These are phyloP conservation scores for Antennarius striatus DNA, from an alignment of 2,113 vertebrate species.

Conservation along the genomic window DNA sequence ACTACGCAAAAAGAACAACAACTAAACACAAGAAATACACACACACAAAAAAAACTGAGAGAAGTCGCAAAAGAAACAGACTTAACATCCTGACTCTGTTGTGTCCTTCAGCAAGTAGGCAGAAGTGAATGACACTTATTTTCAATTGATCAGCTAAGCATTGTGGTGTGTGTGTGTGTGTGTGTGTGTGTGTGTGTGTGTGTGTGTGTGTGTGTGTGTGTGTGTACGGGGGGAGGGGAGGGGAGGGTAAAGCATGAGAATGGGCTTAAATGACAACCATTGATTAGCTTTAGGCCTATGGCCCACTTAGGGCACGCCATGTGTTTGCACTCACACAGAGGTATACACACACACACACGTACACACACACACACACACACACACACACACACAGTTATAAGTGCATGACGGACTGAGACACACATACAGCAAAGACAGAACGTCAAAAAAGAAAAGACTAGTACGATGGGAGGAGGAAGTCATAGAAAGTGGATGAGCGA, in stretches of 20 bases:
- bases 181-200: not conserved
- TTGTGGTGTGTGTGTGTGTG: slow-evolving; percentile 47
- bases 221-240: too few relatives aligned
- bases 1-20: too few relatives aligned
- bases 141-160: slow-evolving; percentile 77
- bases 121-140: slow-evolving; percentile 72
- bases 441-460: not conserved
- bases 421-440: slow-evolving; percentile 2
- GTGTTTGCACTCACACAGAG: slow-evolving; percentile 68
- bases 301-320: slow-evolving; percentile 73
- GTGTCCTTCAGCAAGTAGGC: slow-evolving; percentile 39
- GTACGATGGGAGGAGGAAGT: too few relatives aligned
- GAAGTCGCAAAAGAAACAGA: slow-evolving; percentile 5
- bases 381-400: slow-evolving; percentile 21
- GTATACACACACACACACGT: slow-evolving; percentile 14
- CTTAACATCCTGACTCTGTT: not conserved
- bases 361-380: slow-evolving; percentile 8
- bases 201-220: slow-evolving; percentile 42
- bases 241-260: slow-evolving; percentile 49
- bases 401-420: slow-evolving; percentile 28
- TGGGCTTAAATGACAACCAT: slow-evolving; percentile 76
- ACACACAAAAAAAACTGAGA: slow-evolving; percentile 27
- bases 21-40: slow-evolving; percentile 6
- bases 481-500: too few relatives aligned
- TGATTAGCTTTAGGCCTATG: slow-evolving; percentile 73